Evolutionary conservation across 2,888 invertebrate genomes (phyloP).

Genomic region (Seladonia tumulorum): DNA sequence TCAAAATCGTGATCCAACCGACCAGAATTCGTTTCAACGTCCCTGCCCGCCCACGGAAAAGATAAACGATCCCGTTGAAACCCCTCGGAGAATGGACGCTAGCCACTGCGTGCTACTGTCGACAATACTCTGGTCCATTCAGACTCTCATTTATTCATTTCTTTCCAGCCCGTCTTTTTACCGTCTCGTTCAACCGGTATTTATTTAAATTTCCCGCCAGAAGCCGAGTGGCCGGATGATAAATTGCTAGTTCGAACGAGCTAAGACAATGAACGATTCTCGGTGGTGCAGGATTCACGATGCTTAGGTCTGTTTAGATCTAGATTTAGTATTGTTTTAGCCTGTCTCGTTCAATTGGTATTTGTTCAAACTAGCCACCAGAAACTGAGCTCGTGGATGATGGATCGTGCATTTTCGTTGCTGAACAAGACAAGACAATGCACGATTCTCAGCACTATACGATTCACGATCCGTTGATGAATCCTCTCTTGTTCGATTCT

Average conservation of each 20-base stretch:
- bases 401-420: not conserved
- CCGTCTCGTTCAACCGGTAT: not conserved
- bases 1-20: not conserved
- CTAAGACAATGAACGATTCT: not conserved
- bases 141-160: not conserved
- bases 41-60: slow-evolving; percentile 1
- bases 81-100: not conserved
- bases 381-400: not conserved
- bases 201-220: not conserved
- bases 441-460: too few species aligned
- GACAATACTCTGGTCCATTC: not conserved
- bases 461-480: not conserved
- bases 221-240: not conserved
- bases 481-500: not conserved
- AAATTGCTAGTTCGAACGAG: not conserved
- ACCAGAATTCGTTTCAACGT: not conserved
- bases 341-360: too few species aligned
- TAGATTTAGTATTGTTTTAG: not conserved
- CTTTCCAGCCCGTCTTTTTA: not conserved
- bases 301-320: not conserved
- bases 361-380: too few species aligned
- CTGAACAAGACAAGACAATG: too few species aligned
- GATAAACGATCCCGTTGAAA: slow-evolving; percentile 3
- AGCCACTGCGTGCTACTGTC: not conserved
- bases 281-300: not conserved